Conservation (phyloP, 2,888 invertebrate species). For the Lepidocyrtinus sp. region DNA sequence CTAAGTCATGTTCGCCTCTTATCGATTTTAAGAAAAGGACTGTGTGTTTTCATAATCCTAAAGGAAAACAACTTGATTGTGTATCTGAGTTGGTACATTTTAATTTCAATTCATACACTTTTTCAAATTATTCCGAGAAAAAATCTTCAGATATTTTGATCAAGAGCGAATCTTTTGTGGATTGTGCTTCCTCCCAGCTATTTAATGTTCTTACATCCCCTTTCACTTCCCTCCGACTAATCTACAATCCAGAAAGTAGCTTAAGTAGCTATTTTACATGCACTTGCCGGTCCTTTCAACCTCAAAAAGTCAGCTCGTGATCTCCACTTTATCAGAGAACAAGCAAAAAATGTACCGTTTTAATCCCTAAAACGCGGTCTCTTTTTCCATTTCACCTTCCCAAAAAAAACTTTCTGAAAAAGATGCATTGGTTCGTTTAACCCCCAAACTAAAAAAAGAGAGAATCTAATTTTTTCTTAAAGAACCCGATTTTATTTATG, state of each 20-base stretch:
- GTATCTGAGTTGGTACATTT: constrained; percentile 1
- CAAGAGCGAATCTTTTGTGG: background rate
- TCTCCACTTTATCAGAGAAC: background rate
- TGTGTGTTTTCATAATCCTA: background rate
- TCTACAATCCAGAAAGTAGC: background rate
- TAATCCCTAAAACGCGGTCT: constrained; percentile 39
- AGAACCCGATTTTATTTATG: constrained; percentile 48
- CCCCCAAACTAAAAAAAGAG: background rate
- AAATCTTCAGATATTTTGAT: constrained; percentile 1
- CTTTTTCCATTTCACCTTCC: constrained; percentile 9
- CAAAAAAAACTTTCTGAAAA: too few relatives aligned
- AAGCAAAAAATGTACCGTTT: constrained; percentile 57
- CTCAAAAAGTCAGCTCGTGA: background rate
- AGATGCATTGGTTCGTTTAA: background rate
- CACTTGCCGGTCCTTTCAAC: background rate
- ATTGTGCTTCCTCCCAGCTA: constrained; percentile 10
- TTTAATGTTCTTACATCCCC: constrained; percentile 5
- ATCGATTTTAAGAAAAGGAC: too few relatives aligned
- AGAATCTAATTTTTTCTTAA: constrained; percentile 24
- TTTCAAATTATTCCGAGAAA: background rate
- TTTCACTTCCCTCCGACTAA: constrained; percentile 2
- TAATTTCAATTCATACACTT: constrained; percentile 12
- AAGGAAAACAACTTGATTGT: constrained; percentile 1
- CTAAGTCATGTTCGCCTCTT: too few relatives aligned
- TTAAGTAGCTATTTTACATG: background rate